Base-by-base conservation (phyloP, 2,888 invertebrate genomes). In the Brenthis ino region DNA sequence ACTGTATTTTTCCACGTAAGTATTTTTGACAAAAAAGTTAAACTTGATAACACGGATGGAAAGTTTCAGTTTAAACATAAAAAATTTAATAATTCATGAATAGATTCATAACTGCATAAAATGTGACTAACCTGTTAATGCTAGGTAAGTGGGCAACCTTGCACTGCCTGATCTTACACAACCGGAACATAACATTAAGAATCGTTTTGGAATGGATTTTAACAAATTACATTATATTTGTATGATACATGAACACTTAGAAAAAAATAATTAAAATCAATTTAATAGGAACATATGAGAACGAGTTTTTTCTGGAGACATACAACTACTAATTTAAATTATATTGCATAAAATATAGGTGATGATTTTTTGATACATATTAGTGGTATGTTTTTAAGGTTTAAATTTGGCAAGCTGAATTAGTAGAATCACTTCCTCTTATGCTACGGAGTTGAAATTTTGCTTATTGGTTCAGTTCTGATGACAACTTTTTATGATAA, bases 151-250 rank as follows among this genome's bases (percentile, higher is more conserved):
- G 72, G 74, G 74, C 74, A 76, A 75, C 77, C 76, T 76, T 75
- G 77, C 76, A 72, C 63, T 63, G 69, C 54, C 56, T 67, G 63
- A 65, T 66, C 69, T 77, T 75, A 71, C 76, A 72, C 75, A 75
- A 77, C 73, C 74, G 72, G 72, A 74, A 77, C 74, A 72, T 69
- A 69, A 67, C 68, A 57, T 72, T 72, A 75, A 69, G 69, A 75
- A 71, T 70, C 66, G 69, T 58, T 72, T 70, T 72, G 74, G 71
- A 67, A 64, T 69, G 71, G 68, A 72, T 72, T 64, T 68, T 65
- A 43, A 72, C 57, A 66, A 69, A 72, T 72, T 73, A 69, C 64
- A 72, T 74, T 71, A 73, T 61, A 65, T 68, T 58, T 14, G 54
- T 43, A 64, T 64, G 13, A 14, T 58, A 48, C n/a, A 58, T 58